Base-by-base conservation (phyloP, 2,888 invertebrate species). In the Margaritifera margaritifera region DNA sequence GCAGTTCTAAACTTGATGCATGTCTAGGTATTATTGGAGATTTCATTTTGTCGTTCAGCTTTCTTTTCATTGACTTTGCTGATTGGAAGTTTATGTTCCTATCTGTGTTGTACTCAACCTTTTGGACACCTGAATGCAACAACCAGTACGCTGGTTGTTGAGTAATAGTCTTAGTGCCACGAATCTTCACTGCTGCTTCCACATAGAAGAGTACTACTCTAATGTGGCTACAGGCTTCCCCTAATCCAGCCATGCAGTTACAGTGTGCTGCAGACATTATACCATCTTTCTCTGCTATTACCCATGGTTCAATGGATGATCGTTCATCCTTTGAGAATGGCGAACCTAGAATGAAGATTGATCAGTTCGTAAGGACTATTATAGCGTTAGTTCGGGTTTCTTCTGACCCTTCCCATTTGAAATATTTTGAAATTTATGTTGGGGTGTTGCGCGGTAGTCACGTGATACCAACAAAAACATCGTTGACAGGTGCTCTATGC, bases 11-110 rank as follows among this genome's bases (percentile, higher is more conserved):
- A n/a, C n/a, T n/a, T n/a, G n/a, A n/a, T n/a, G n/a, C n/a, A n/a
- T n/a, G n/a, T n/a, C n/a, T n/a, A n/a, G n/a, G n/a, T n/a, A n/a
- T n/a, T n/a, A n/a, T n/a, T n/a, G n/a, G n/a, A n/a, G n/a, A n/a
- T n/a, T n/a, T n/a, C n/a, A 50, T 92, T 90, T 2, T 92, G 90
- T 94, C 93, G 76, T 94, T 93, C 95, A 95, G 95, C 80, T 97
- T 93, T 0, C 93, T 92, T 70, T 93, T 70, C 2, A 52, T 50
- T n/a, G 70, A 66, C 25, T 55, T 65, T 52, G 75, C 63, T 6
- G 70, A 64, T 3, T 50, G 56, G 55, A 71, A 72, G 55, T 71
- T 65, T 51, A 73, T 76, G 22, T 71, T 51, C 4, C 50, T 25
- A 20, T 68, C 25, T 65, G 64, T 51, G 19, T 51, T 53, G 42